These are phyloP conservation scores for Cephalopterus ornatus DNA, from an alignment of 2,113 vertebrate genomes.

Conservation along the genomic window DNA sequence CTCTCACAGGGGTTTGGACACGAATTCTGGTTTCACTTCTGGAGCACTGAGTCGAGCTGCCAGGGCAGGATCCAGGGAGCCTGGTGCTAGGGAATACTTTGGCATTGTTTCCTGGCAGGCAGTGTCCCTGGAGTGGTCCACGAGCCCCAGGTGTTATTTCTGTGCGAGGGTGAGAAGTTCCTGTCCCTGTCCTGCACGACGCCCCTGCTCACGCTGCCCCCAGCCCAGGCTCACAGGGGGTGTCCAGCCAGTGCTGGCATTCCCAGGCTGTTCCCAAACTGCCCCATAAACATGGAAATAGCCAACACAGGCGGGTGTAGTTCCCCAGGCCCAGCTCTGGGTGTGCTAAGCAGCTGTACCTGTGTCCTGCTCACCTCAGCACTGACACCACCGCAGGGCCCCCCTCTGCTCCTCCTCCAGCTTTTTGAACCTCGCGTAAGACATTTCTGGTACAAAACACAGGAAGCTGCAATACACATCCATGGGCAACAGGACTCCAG, in stretches of 20 bases:
- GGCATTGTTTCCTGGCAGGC: background rate
- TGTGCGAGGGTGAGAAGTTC: background rate
- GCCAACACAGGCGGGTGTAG: background rate
- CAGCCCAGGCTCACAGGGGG: no score
- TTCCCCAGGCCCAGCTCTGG: accelerated
- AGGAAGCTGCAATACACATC: conserved; percentile 64
- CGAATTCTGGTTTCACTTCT: background rate
- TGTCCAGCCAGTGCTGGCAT: background rate
- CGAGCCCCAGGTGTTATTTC: background rate
- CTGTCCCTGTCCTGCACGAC: background rate
- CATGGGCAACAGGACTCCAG: conserved; percentile 73
- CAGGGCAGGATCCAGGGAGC: background rate
- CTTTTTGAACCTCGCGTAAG: conserved; percentile 41
- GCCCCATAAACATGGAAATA: background rate
- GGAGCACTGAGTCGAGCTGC: background rate
- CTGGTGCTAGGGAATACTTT: background rate
- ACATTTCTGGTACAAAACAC: conserved; percentile 67
- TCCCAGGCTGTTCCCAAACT: background rate
- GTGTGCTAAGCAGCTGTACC: background rate
- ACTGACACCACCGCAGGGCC: background rate
- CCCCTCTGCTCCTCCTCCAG: conserved; percentile 31
- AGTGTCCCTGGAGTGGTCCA: background rate
- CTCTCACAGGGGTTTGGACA: background rate
- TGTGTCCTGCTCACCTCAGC: background rate
- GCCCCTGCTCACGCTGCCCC: background rate